These are phyloP conservation scores for Acanthosepion lycidas DNA, from an alignment of 2,888 invertebrate species.

Conservation along the genomic window DNA sequence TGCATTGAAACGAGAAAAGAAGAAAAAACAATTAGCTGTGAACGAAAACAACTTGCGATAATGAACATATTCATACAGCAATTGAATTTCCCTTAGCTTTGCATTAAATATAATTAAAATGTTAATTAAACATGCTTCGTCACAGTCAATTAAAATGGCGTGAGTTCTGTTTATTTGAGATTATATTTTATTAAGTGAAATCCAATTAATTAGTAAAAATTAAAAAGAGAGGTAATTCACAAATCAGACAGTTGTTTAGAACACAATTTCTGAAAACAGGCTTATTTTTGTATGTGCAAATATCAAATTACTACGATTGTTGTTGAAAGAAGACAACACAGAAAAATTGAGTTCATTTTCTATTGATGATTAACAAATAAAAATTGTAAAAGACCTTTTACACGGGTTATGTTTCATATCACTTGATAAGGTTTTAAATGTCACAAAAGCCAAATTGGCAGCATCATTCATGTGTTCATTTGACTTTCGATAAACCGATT, in stretches of 20 bases:
- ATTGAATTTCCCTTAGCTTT: background rate
- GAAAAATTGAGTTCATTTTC: too few species aligned
- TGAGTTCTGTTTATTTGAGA: background rate
- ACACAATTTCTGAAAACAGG: background rate
- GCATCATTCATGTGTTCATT: too few species aligned
- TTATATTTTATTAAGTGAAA: background rate
- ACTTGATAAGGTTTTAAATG: too few species aligned
- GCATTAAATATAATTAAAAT: background rate
- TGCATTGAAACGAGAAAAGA: background rate
- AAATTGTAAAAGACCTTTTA: too few species aligned
- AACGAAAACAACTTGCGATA: background rate
- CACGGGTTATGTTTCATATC: too few species aligned
- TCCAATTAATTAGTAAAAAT: slow-evolving; percentile 20
- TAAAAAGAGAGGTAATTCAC: background rate
- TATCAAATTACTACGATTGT: background rate
- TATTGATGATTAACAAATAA: too few species aligned
- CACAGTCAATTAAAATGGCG: background rate
- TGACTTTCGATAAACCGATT: too few species aligned
- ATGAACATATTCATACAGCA: background rate
- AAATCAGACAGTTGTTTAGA: background rate
- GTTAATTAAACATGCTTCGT: background rate
- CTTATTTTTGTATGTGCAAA: background rate
- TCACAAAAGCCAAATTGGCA: too few species aligned
- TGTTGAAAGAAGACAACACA: background rate
- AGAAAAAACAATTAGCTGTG: background rate